phyloP scores from a whole-genome alignment of 2,113 vertebrate genomes.

The Ascaphus truei region DNA sequence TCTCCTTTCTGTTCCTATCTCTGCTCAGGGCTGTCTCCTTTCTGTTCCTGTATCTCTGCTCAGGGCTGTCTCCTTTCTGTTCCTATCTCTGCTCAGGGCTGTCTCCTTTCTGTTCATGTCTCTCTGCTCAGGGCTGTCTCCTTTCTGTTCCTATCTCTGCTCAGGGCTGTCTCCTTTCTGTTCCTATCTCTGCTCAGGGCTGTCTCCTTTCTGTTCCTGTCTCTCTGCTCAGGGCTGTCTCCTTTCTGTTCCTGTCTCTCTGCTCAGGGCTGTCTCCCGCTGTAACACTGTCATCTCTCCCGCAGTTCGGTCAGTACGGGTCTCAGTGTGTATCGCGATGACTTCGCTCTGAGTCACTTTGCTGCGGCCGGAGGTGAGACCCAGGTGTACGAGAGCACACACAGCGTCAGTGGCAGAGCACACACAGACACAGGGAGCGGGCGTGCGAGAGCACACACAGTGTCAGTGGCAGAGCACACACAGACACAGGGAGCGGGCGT shows the following conservation, averaged over 20 bases:
- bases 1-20: fast-evolving
- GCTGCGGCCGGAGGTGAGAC: slow-evolving; percentile 67
- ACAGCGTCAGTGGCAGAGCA: too few species aligned
- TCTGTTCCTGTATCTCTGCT: background rate
- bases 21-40: fast-evolving
- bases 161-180: background rate
- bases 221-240: background rate
- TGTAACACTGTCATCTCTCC: too few species aligned
- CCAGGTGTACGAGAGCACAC: too few species aligned
- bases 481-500: too few species aligned
- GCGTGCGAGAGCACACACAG: too few species aligned
- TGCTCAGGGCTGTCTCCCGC: too few species aligned
- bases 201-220: fast-evolving
- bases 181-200: background rate
- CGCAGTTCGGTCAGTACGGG: slow-evolving; percentile 64
- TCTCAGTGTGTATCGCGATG: slow-evolving; percentile 66
- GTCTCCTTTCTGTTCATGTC: background rate
- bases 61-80: background rate
- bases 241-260: background rate
- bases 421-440: too few species aligned
- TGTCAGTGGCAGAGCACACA: too few species aligned
- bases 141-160: background rate
- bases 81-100: background rate
- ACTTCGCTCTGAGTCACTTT: slow-evolving; percentile 57
- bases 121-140: background rate